Base-by-base conservation (phyloP, 2,113 vertebrate species). In the Tricholaema leucomelas region DNA sequence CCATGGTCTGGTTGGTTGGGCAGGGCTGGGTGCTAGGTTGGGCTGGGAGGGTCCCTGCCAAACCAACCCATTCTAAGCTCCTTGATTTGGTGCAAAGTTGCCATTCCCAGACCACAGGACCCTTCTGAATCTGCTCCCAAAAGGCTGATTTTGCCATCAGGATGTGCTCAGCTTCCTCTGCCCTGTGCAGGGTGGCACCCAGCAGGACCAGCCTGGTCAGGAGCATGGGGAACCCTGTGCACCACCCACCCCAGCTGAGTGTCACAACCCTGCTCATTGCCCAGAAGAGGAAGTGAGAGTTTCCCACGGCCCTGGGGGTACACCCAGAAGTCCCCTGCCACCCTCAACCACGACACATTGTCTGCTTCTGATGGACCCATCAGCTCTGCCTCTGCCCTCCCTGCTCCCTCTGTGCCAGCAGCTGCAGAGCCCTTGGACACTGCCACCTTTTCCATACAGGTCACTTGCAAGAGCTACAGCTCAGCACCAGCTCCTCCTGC, bases 291-390 rank as follows among this genome's bases (percentile, higher is more conserved):
- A 91, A 73, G 10, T 0, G 7, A 60, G 30, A 0, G 0, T 38
- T n/a, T 64, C 48, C 54, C 72, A 67, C 0, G 3, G 60, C 35
- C 24, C 6, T 48, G 46, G 46, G 46, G 46, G 46, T 23, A 46
- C 42, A 46, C 9, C 31, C 13, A 56, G 3, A 5, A 0, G 0
- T 27, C 35, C 23, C 50, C 60, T 15, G 25, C 4, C 4, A 12
- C 35, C 28, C 15, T 15, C 38, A 31, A 12, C 20, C 61, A 64
- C 0, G 0, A 18, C 6, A 7, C 1, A 0, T 50, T 76, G n/a
- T n/a, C n/a, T n/a, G 76, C 59, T 0, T 0, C 44, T 54, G 24
- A 56, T 4, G 46, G 66, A 27, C 12, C 18, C 25, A 27, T 12
- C 1, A 66, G 52, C 50, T 20, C 9, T 38, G 40, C 5, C 40